Evolutionary conservation across 2,113 vertebrate species (phyloP), one percentile per base, ranked within the genome.

Genomic region (Catharus minimus): DNA sequence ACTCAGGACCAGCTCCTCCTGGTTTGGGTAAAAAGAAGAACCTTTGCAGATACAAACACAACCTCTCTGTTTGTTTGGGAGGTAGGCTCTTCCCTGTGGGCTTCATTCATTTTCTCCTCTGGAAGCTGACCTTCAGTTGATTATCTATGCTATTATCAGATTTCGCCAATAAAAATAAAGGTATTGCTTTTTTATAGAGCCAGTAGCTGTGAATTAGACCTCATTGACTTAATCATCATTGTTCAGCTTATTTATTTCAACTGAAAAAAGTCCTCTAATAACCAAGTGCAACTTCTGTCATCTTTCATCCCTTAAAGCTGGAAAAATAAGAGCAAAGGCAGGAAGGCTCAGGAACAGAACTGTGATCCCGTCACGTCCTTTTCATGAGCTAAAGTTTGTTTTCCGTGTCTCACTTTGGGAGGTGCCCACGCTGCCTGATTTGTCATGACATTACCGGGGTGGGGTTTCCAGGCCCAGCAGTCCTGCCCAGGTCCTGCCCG

Each of bases 401-500:
- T 95, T 92, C 91, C 83, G 10, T 50, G 79, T 69, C 65, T 85
- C 33, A 36, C 43, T 82, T 53, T 53, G 83, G 93, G 93, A 91
- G 73, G 83, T 67, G 89, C 86, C 82, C 11, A 17, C 22, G 61
- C 57, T 89, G 91, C 60, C 83, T 88, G 92, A 68, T 93, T 95
- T 93, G 86, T 93, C 93, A 94, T 89, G 94, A 92, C 94, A 86
- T 95, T 92, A 88, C 83, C 1, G 4, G 71, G 90, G 92, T 95
- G 90, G 93, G 89, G 92, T 94, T 95, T 96, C 96, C 94, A 93
- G 89, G 80, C 65, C 79, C 0, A 3, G 78, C 36, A 0, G 55
- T 69, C 69, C 89, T 91, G 90, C 66, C 74, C 38, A 22, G 81
- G 88, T 91, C 94, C 96, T 87, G 82, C 94, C 96, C 7, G 26